phyloP scores from a whole-genome alignment of 37 sponge, comb jelly and placozoan genomes.

The Eunapius fragilis region DNA sequence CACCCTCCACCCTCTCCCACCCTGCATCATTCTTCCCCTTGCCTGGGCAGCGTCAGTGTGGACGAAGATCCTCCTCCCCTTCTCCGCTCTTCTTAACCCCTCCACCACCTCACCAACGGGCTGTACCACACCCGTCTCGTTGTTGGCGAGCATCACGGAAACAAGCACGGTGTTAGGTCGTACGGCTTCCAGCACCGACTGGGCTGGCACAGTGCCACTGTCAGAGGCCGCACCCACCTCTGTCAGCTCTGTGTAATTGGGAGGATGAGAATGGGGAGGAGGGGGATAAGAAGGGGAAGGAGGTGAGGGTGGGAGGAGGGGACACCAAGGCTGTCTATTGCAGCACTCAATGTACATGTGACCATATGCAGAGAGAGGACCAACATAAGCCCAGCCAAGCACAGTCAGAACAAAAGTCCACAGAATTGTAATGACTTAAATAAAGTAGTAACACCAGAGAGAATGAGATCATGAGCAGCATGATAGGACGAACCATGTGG shows the following conservation, averaged over 20 bases:
- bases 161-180: conserved; percentile 72
- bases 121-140: conserved; percentile 84
- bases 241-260: conserved; percentile 21
- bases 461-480: too few species aligned
- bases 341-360: too few species aligned
- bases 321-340: too few species aligned
- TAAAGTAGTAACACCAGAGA: too few species aligned
- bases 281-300: not conserved
- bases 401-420: too few species aligned
- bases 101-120: conserved; percentile 59
- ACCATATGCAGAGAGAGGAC: too few species aligned
- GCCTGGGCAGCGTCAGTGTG: conserved; percentile 44
- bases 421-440: too few species aligned
- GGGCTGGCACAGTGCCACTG: conserved; percentile 52
- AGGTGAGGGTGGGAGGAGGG: too few species aligned
- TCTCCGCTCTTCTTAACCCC: not conserved
- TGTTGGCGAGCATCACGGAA: conserved; percentile 91
- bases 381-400: too few species aligned
- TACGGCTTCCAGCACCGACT: conserved; percentile 45
- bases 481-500: too few species aligned
- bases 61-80: conserved; percentile 2
- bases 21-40: too few species aligned
- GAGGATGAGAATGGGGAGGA: not conserved
- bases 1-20: too few species aligned
- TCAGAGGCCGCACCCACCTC: conserved; percentile 12